Conservation (phyloP, 2,888 invertebrate genomes). For the Fragum fragum region DNA sequence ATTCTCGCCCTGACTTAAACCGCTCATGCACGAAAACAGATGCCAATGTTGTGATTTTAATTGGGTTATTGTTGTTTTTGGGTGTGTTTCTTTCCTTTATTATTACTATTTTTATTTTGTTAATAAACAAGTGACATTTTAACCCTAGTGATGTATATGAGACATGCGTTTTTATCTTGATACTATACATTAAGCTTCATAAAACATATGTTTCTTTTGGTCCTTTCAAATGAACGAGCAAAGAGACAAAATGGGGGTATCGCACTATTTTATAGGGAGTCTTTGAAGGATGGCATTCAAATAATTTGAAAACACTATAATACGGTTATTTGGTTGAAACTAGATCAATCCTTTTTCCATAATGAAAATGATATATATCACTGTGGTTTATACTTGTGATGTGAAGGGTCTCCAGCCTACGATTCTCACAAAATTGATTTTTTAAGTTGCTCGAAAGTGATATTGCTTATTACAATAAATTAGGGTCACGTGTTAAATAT, state of each 20-base stretch:
- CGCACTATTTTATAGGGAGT: constrained; percentile 15
- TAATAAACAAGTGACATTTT: no score
- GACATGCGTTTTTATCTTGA: no score
- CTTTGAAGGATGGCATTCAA: constrained; percentile 8
- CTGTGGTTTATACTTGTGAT: constrained; percentile 24
- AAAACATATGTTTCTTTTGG: background rate
- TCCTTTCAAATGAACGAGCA: background rate
- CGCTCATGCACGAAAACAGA: no score
- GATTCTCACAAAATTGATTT: constrained; percentile 37
- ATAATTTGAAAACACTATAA: constrained; percentile 2
- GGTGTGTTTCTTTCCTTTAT: no score
- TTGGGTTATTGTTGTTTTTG: no score
- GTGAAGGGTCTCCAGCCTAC: constrained; percentile 35
- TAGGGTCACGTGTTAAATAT: no score
- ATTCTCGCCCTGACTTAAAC: no score
- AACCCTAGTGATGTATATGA: no score
- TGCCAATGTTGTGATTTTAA: no score
- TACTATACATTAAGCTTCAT: no score
- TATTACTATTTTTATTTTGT: no score
- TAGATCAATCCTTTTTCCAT: constrained; percentile 13
- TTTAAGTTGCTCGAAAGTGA: constrained; percentile 38
- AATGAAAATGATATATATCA: constrained; percentile 19
- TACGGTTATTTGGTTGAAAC: constrained; percentile 26
- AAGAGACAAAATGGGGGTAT: constrained; percentile 11
- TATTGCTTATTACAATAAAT: constrained; percentile 22